Conservation (phyloP, 2,888 invertebrate species). For the Augochlorella aurata region DNA sequence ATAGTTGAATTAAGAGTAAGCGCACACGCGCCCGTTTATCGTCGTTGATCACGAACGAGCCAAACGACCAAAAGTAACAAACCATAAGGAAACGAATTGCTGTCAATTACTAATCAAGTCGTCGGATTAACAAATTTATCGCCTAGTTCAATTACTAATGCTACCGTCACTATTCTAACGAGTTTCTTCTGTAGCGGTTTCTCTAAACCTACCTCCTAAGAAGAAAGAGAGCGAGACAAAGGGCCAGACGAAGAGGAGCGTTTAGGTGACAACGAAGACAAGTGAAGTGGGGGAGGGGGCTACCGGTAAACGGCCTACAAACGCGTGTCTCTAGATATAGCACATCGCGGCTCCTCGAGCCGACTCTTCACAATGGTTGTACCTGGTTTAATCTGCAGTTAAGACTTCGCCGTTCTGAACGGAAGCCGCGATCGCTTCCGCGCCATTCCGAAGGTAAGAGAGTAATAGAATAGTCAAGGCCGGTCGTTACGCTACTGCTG, state of each 20-base stretch:
- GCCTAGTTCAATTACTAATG: slow-evolving; percentile 70
- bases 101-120: slow-evolving; percentile 78
- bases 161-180: slow-evolving; percentile 19
- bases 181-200: slow-evolving; percentile 50
- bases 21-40: slow-evolving; percentile 35
- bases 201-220: slow-evolving; percentile 58
- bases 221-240: slow-evolving; percentile 21
- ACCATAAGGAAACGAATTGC: slow-evolving; percentile 53
- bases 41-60: slow-evolving; percentile 1
- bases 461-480: slow-evolving; percentile 19
- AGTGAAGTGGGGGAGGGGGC: background rate
- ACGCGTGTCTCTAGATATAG: slow-evolving; percentile 53
- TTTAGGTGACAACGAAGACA: slow-evolving; percentile 44
- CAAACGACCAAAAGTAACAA: slow-evolving; percentile 56
- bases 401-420: slow-evolving; percentile 45
- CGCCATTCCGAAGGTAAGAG: slow-evolving; percentile 57
- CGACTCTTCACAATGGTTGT: slow-evolving; percentile 56
- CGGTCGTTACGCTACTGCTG: background rate
- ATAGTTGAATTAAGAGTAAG: slow-evolving; percentile 18
- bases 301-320: slow-evolving; percentile 67
- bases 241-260: background rate
- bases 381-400: slow-evolving; percentile 68
- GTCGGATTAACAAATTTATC: slow-evolving; percentile 67
- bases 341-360: slow-evolving; percentile 30
- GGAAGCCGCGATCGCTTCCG: slow-evolving; percentile 43